Evolutionary conservation across 1,140 invertebrate species (phyloP).

Genomic region (Elymnias hypermnestra): DNA sequence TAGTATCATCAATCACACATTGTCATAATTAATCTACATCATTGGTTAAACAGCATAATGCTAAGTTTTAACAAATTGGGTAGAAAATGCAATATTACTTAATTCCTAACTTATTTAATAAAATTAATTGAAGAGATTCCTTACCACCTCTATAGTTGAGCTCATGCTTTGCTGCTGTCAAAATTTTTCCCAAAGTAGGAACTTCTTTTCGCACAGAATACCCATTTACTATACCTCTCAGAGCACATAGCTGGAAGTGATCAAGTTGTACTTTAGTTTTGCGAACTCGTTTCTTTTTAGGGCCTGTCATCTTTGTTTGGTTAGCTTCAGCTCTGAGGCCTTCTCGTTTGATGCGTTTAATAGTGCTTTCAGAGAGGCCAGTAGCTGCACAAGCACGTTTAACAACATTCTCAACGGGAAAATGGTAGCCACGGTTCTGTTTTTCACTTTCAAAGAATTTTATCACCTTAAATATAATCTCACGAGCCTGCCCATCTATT

Average conservation of each 20-base stretch:
- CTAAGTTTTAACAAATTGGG: no score
- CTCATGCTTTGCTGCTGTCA: conserved; percentile 57
- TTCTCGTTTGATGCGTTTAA: conserved; percentile 63
- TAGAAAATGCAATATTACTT: no score
- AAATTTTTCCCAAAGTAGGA: conserved; percentile 60
- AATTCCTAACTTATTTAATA: conserved; percentile 66
- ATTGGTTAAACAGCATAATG: no score
- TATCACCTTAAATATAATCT: conserved; percentile 66
- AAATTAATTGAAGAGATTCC: conserved; percentile 59
- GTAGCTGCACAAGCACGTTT: conserved; percentile 64
- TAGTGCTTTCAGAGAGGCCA: conserved; percentile 62
- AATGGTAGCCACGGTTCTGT: conserved; percentile 63
- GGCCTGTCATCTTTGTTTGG: conserved; percentile 63
- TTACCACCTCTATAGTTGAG: conserved; percentile 61
- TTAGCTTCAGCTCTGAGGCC: conserved; percentile 59
- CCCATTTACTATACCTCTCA: conserved; percentile 59
- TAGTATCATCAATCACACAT: no score
- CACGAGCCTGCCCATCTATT: conserved; percentile 60
- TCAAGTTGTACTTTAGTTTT: conserved; percentile 67
- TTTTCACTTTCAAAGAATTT: conserved; percentile 70
- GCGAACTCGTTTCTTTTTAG: conserved; percentile 60
- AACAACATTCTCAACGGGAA: conserved; percentile 64
- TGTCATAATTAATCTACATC: no score
- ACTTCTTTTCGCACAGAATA: conserved; percentile 60
- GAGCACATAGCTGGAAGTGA: conserved; percentile 61